Conservation (phyloP, 2,888 invertebrate genomes). For the Syritta pipiens region DNA sequence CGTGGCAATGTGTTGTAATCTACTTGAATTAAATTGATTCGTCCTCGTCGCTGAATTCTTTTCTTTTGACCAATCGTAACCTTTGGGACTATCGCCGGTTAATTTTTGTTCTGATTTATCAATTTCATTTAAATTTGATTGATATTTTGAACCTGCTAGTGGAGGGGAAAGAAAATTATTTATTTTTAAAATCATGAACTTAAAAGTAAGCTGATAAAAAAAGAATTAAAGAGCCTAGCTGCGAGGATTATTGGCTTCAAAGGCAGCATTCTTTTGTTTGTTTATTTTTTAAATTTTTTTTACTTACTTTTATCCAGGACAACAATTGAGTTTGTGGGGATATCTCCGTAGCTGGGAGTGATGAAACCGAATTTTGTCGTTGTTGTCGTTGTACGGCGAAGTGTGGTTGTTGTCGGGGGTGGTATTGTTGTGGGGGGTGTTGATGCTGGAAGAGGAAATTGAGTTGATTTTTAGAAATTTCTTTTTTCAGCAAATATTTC, state of each 20-base stretch:
- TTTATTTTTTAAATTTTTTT: too few relatives aligned
- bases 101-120: constrained; percentile 90
- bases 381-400: constrained; percentile 73
- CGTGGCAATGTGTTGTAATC: constrained; percentile 15
- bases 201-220: too few relatives aligned
- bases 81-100: constrained; percentile 76
- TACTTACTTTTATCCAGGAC: constrained; percentile 82
- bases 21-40: background rate
- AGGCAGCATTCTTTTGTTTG: too few relatives aligned
- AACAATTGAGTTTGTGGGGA: constrained; percentile 84
- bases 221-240: too few relatives aligned
- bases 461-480: background rate
- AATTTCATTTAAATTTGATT: constrained; percentile 87
- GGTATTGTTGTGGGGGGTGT: constrained; percentile 90
- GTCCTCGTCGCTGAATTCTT: constrained; percentile 70
- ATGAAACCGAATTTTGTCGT: constrained; percentile 72
- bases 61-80: constrained; percentile 78
- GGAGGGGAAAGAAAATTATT: too few relatives aligned
- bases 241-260: too few relatives aligned
- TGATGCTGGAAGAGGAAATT: constrained; percentile 82
- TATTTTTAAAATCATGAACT: too few relatives aligned
- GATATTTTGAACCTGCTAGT: constrained; percentile 86
- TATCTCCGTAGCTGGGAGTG: constrained; percentile 82
- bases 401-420: constrained; percentile 84
- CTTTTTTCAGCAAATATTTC: background rate